These are phyloP conservation scores for Sinodicranocentrus sp. DNA, from an alignment of 2,888 invertebrate species.

Conservation along the genomic window DNA sequence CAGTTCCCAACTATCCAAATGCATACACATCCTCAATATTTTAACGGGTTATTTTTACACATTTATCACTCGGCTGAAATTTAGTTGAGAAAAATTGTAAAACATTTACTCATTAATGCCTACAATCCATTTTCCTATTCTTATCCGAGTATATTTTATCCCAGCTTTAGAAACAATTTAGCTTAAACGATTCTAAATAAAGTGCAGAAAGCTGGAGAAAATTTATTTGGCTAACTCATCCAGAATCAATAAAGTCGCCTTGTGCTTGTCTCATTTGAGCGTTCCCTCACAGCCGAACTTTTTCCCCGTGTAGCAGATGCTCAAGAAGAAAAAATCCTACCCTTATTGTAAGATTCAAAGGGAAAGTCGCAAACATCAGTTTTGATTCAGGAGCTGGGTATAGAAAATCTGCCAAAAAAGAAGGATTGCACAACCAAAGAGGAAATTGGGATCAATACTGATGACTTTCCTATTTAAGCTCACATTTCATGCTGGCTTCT, in stretches of 20 bases:
- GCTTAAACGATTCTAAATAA: constrained; percentile 1
- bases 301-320: constrained; percentile 55
- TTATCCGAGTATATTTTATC: too few relatives aligned
- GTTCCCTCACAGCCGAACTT: constrained; percentile 20
- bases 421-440: constrained; percentile 40
- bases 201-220: not conserved
- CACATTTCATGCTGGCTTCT: too few relatives aligned
- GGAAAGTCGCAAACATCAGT: not conserved
- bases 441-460: constrained; percentile 66
- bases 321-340: constrained; percentile 11
- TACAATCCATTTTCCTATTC: too few relatives aligned
- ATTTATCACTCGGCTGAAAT: too few relatives aligned
- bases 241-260: constrained; percentile 37
- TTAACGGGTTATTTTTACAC: too few relatives aligned
- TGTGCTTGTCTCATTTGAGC: too few relatives aligned
- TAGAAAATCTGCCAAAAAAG: constrained; percentile 45
- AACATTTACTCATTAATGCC: too few relatives aligned
- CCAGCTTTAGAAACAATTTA: not conserved
- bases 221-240: not conserved
- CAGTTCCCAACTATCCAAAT: too few relatives aligned
- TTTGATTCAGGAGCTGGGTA: not conserved
- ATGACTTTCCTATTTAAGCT: constrained; percentile 55
- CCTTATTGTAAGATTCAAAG: not conserved
- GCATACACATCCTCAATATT: too few relatives aligned
- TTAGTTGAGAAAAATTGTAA: too few relatives aligned